Evolutionary conservation across 2,797 vertebrate genomes (phyloP), one percentile per base, ranked within the genome.

Genomic region (Urophycis tenuis): DNA sequence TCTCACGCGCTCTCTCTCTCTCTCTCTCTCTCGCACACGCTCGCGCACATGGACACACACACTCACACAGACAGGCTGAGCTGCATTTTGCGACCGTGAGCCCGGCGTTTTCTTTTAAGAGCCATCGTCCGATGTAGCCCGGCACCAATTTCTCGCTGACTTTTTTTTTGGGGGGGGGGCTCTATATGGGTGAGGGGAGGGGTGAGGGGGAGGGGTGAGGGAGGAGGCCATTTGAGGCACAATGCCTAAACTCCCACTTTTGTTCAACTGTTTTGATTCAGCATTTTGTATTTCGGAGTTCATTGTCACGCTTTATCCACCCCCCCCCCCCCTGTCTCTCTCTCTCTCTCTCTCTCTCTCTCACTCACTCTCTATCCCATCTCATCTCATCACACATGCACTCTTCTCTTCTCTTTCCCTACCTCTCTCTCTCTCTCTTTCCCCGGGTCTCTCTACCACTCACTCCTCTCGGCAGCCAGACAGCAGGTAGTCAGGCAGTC

Each of bases 201-300:
- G n/a, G n/a, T n/a, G n/a, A n/a, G n/a, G n/a, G n/a, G n/a, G n/a
- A n/a, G n/a, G n/a, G n/a, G n/a, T n/a, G n/a, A n/a, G n/a, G n/a
- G n/a, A n/a, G n/a, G n/a, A n/a, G n/a, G n/a, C n/a, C n/a, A 60
- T 32, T 70, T 70, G 12, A 70, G n/a, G n/a, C n/a, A 31, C 29
- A 22, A 25, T 29, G 33, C 9, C 53, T n/a, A n/a, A 32, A 35
- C 60, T 41, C 35, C 69, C 19, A 41, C 35, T 71, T 45, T 69
- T 36, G 33, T 33, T 35, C 32, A 29, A 29, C 77, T 81, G 53
- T 82, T 85, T 85, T 84, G 74, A 81, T 88, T 82, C 74, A 76
- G 78, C 77, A 81, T 85, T 83, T 80, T 81, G 77, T 79, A 76
- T 82, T 84, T 74, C 88, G 83, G 83, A 82, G 82, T 84, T 82